Evolutionary conservation across 2,797 vertebrate genomes (phyloP), one percentile per base, ranked within the genome.

Genomic region (Salmo trutta): DNA sequence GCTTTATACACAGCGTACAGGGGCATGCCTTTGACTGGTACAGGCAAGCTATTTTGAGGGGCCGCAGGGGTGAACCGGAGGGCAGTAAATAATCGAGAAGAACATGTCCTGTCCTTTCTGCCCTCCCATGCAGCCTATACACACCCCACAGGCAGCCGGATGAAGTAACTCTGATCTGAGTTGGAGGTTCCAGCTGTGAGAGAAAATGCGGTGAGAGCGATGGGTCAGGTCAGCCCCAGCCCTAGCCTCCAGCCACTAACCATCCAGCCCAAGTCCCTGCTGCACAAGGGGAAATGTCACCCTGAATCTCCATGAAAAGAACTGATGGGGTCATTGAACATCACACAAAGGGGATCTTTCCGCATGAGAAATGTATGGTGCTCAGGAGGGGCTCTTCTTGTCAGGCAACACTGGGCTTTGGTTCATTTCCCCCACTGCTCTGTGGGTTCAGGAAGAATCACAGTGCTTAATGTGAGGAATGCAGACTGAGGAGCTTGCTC

Each of bases 271-370:
- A 56, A 3, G 3, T 54, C 47, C 12, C n/a, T 53, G 74, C 65
- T 76, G 5, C 24, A n/a, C 17, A 24, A 29, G 41, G 74, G 41
- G 2, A 71, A 52, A 52, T 71, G 41, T 51, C 36, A 52, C 5
- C 69, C 41, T 71, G 36, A 3, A n/a, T 71, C 5, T 27, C 69
- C 31, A 33, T 21, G 2, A 69, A 33, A 31, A 66, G 4, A 36
- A 69, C 16, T 69, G 67, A 36, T 69, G 47, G 69, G 69, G 36
- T 53, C 69, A 41, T 6, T 51, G 36, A 72, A 56, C 76, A 36
- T n/a, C 24, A 53, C 7, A 15, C 54, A 24, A 24, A 51, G 16
- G n/a, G 12, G 76, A 66, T 73, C 47, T 21, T 51, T 51, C 47
- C 41, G 29, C 27, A 10, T 62, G 72, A 73, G 72, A 36, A 59